phyloP scores from a whole-genome alignment of 2,888 invertebrate species.

The Oithona nana region DNA sequence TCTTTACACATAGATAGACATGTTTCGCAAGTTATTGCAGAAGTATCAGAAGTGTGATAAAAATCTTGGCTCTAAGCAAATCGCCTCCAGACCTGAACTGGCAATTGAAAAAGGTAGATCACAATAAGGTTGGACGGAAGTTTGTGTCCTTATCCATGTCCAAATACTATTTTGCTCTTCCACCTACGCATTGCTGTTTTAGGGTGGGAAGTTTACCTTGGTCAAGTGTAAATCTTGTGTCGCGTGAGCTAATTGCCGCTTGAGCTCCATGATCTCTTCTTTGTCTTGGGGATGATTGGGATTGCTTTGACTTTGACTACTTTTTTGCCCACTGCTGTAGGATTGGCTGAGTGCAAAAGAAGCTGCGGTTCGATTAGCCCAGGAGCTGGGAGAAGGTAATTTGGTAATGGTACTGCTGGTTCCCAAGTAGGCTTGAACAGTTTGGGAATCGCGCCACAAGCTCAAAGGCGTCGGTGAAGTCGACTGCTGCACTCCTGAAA shows the following conservation, averaged over 20 bases:
- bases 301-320: background rate
- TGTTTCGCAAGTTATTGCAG: no score
- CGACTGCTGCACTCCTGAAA: no score
- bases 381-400: background rate
- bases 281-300: background rate
- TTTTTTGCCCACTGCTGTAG: background rate
- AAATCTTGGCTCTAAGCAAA: no score
- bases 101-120: no score
- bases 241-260: background rate
- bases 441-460: background rate
- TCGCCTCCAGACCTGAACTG: no score
- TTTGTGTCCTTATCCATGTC: no score
- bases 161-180: no score
- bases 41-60: no score
- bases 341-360: background rate
- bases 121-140: no score
- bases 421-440: background rate
- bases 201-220: slow-evolving; percentile 1
- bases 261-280: background rate
- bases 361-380: background rate
- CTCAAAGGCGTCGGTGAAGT: background rate
- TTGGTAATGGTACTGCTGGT: background rate
- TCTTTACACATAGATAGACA: no score
- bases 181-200: no score
- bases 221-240: background rate